These are phyloP conservation scores for Drosophila cognata DNA, from an alignment of 2,888 invertebrate species.

Conservation along the genomic window DNA sequence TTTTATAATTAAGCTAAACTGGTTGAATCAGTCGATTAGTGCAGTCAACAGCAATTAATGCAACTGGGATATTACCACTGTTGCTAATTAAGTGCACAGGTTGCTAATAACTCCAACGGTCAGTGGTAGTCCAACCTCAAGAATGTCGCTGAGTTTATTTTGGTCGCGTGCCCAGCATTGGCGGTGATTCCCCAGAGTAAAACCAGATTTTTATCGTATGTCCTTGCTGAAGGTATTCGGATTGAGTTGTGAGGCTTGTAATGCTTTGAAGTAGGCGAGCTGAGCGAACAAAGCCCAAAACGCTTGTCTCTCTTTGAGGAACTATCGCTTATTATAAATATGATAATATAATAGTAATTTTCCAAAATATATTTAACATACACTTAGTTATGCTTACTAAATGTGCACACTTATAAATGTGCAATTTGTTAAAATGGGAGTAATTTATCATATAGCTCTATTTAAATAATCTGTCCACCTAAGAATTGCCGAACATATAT, in stretches of 20 bases:
- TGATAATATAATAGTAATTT: not conserved
- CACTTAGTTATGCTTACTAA: not conserved
- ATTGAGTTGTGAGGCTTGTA: not conserved
- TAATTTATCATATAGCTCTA: not conserved
- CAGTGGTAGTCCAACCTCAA: conserved; percentile 24
- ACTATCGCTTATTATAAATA: not conserved
- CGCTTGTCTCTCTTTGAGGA: not conserved
- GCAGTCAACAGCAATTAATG: conserved; percentile 6
- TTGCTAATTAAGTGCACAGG: not conserved
- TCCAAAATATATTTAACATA: not conserved
- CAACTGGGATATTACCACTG: conserved; percentile 15
- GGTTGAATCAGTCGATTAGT: conserved; percentile 6
- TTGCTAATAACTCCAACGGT: not conserved
- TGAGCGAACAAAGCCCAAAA: not conserved
- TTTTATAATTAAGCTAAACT: not conserved
- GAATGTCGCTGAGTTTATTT: conserved; percentile 53
- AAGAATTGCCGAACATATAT: not conserved
- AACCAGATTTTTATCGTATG: conserved; percentile 45
- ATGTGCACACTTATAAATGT: no score
- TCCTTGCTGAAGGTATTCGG: not conserved
- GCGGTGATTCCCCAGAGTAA: conserved; percentile 39
- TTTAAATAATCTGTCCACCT: not conserved
- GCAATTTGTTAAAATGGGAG: not conserved
- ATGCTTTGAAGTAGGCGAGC: no score
- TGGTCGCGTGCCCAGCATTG: conserved; percentile 11